Evolutionary conservation across 2,113 vertebrate species (phyloP).

Genomic region (Gobius niger): DNA sequence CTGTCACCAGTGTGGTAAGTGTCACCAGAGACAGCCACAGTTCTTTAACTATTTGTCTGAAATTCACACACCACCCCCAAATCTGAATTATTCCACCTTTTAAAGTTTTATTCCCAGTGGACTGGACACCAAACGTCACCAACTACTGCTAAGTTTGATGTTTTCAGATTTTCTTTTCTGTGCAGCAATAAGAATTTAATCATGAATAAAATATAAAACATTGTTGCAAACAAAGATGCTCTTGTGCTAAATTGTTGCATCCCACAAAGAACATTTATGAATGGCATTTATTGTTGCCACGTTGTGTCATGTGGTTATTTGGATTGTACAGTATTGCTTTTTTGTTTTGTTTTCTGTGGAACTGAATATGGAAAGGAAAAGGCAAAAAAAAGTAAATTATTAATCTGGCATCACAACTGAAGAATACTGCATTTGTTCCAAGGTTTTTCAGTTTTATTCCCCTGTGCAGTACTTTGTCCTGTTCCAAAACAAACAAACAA

Average conservation of each 20-base stretch:
- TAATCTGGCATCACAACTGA: too few relatives aligned
- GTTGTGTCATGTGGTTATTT: not conserved
- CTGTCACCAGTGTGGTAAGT: conserved; percentile 98
- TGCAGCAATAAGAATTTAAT: not conserved
- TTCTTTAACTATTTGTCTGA: conserved; percentile 97
- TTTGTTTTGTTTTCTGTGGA: not conserved
- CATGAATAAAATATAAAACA: not conserved
- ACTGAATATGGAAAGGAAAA: not conserved
- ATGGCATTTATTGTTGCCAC: not conserved
- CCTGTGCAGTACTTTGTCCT: too few relatives aligned
- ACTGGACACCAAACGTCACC: too few relatives aligned
- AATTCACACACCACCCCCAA: conserved; percentile 90
- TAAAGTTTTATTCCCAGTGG: too few relatives aligned
- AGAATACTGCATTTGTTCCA: too few relatives aligned
- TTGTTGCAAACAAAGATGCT: not conserved
- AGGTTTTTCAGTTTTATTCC: too few relatives aligned
- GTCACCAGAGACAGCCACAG: conserved; percentile 81
- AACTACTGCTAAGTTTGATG: too few relatives aligned
- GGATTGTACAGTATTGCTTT: not conserved
- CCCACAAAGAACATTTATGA: not conserved
- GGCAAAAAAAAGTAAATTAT: not conserved
- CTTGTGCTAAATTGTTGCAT: not conserved
- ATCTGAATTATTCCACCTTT: not conserved
- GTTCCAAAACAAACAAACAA: too few relatives aligned
- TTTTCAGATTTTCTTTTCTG: not conserved